Evolutionary conservation across 2,797 vertebrate genomes (phyloP), one percentile per base, ranked within the genome.

Genomic region (Psittacula derbiana): DNA sequence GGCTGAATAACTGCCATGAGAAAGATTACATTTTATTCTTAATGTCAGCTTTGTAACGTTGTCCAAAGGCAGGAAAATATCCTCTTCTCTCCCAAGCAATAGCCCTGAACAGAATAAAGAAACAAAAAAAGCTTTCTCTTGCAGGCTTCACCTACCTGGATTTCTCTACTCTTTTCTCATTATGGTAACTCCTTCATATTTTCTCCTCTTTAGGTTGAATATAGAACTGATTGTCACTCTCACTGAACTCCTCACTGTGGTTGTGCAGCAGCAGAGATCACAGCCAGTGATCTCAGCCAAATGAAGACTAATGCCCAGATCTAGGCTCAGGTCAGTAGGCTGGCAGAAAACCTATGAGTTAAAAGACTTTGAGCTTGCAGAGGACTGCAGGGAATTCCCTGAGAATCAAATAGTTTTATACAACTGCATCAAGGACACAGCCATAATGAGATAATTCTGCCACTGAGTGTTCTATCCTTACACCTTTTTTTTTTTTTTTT

Each of bases 21-120:
- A 93, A 93, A 61, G 33, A 92, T 87, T 87, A 76, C 16, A 41
- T 57, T 88, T 89, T 86, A 43, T 74, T 90, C 82, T 92, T 95
- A 80, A 71, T 84, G 79, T 78, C 41, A 87, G 49, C 52, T 33
- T 31, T 81, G 43, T 61, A 84, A 84, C 55, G 44, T 60, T 88
- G 44, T 93, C 55, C 43, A 81, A 91, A 96, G 66, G 53, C 31
- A 76, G 70, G 46, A 75, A 72, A 43, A 83, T 72, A 41, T 16
- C 38, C 31, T 75, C 30, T 72, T 40, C 20, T 71, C 65, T 85
- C 25, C 23, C 44, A 28, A 38, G 53, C 31, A 62, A 33, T 21
- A 70, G 2, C 36, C 33, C 19, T 86, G 58, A 86, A 83, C 25
- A 80, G 28, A 84, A 79, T 38, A 62, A 7, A 66, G 47, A 66